Percentiles rank a stretch among this genome's conserved stretches.
Evolutionary conservation across 2,113 vertebrate species (phyloP).

Genomic region (Epinephelus moara): DNA sequence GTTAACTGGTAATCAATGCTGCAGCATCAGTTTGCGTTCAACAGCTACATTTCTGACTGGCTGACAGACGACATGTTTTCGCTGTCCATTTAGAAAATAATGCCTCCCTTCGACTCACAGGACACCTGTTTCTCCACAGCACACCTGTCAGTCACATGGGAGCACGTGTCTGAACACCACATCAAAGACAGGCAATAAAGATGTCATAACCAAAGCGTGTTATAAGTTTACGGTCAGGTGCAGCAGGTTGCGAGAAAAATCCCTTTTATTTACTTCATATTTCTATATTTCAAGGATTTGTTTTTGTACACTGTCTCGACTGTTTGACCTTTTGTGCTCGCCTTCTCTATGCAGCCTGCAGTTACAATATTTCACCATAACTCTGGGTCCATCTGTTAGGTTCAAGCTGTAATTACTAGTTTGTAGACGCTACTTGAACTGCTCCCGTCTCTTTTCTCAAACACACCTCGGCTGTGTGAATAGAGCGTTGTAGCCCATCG

Average conservation of each 20-base stretch:
- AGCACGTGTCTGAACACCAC: slow-evolving; percentile 29
- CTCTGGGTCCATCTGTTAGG: slow-evolving; percentile 19
- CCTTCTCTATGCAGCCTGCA: neutral
- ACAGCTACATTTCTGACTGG: slow-evolving; percentile 14
- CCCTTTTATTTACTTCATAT: neutral
- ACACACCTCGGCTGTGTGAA: slow-evolving; percentile 49
- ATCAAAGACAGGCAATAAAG: slow-evolving; percentile 33
- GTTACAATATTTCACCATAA: slow-evolving; percentile 14
- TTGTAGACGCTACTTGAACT: neutral
- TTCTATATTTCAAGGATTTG: neutral
- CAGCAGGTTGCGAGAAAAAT: neutral
- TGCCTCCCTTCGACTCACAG: slow-evolving; percentile 19
- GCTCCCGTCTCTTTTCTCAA: slow-evolving; percentile 23
- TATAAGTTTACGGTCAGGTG: neutral
- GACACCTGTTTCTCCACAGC: slow-evolving; percentile 57
- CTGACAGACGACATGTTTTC: slow-evolving; percentile 38
- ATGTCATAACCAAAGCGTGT: neutral
- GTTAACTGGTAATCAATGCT: slow-evolving; percentile 56
- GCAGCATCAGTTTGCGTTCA: slow-evolving; percentile 15
- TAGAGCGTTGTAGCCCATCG: slow-evolving; percentile 31
- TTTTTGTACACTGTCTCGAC: neutral
- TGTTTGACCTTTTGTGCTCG: slow-evolving; percentile 13
- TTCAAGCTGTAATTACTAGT: slow-evolving; percentile 32
- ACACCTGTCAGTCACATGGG: slow-evolving; percentile 14
- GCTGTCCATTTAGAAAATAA: slow-evolving; percentile 36